Evolutionary conservation across 1,140 invertebrate species (phyloP).

Genomic region (Hesperophylax magnus): DNA sequence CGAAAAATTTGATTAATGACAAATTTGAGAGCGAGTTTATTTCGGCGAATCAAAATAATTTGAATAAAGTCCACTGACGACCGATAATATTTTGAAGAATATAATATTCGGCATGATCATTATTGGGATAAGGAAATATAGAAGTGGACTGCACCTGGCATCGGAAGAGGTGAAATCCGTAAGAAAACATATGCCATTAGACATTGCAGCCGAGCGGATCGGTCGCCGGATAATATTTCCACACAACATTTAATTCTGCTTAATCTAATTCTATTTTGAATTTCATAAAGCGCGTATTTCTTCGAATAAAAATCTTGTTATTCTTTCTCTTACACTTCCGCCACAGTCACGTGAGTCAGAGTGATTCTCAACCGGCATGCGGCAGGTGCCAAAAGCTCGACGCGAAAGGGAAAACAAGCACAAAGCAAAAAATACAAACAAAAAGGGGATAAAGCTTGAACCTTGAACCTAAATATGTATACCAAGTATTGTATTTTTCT

Average conservation of each 20-base stretch:
- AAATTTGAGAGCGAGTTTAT: too few species aligned
- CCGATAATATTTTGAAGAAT: neutral
- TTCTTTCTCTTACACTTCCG: slow-evolving; percentile 23
- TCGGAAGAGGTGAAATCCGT: neutral
- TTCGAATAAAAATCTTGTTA: slow-evolving; percentile 38
- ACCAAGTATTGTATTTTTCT: too few species aligned
- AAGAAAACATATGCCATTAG: slow-evolving; percentile 44
- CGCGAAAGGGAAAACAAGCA: too few species aligned
- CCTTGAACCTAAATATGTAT: too few species aligned
- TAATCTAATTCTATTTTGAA: slow-evolving; percentile 45
- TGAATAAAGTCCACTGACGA: too few species aligned
- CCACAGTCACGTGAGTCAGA: slow-evolving; percentile 5
- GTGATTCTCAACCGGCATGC: neutral
- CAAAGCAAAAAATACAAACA: too few species aligned
- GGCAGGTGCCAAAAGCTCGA: neutral
- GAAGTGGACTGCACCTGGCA: slow-evolving; percentile 25
- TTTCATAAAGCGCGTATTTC: slow-evolving; percentile 35
- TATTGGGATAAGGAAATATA: slow-evolving; percentile 3
- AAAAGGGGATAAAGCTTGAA: too few species aligned
- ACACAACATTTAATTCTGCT: slow-evolving; percentile 45
- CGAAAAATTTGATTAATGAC: too few species aligned
- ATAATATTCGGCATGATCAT: neutral
- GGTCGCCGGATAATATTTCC: slow-evolving; percentile 43
- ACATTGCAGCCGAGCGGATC: slow-evolving; percentile 28
- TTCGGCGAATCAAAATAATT: too few species aligned